Conservation (phyloP, 1,140 invertebrate species). For the Helicoverpa zea region DNA sequence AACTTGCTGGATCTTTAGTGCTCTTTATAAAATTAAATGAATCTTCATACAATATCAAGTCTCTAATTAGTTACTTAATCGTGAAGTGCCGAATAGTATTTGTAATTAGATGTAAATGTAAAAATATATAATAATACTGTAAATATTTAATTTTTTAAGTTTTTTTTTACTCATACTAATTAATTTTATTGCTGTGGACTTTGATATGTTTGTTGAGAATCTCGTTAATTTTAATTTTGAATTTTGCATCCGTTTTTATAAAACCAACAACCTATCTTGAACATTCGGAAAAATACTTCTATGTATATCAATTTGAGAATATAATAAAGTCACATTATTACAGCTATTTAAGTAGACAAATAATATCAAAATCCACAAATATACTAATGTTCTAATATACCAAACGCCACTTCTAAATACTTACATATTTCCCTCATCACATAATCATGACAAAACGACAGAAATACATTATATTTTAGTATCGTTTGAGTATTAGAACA, state of each 20-base stretch:
- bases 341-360: not conserved
- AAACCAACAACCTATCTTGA: too few species aligned
- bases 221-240: not conserved
- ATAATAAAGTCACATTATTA: too few species aligned
- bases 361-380: too few species aligned
- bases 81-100: conserved; percentile 77
- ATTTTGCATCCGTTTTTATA: too few species aligned
- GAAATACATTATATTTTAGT: too few species aligned
- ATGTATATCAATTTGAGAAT: too few species aligned
- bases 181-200: conserved; percentile 8
- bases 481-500: too few species aligned
- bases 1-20: not conserved
- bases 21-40: not conserved
- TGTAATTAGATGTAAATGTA: conserved; percentile 55
- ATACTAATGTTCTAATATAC: too few species aligned
- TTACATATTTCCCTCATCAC: too few species aligned
- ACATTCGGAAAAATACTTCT: too few species aligned
- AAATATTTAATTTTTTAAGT: conserved; percentile 44
- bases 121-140: conserved; percentile 54
- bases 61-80: conserved; percentile 23
- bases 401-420: too few species aligned
- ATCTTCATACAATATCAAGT: not conserved
- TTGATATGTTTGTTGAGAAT: not conserved
- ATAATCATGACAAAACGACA: too few species aligned
- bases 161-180: not conserved